Evolutionary conservation across 2,888 invertebrate species (phyloP), one percentile per base, ranked within the genome.

Genomic region (Argynnis bischoffii): DNA sequence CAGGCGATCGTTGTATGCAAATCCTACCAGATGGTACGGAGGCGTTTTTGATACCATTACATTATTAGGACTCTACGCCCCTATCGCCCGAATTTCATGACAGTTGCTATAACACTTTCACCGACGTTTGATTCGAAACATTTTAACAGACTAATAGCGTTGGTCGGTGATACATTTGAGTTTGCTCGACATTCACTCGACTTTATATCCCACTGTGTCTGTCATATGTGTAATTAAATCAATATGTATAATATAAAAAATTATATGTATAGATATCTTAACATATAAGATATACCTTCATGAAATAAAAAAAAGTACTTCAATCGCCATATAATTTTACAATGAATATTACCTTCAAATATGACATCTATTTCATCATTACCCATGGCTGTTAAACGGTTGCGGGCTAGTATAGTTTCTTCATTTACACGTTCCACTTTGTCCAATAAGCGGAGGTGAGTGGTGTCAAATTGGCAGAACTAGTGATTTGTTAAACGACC

Each of bases 361-460:
- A 77, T 85, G 81, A 78, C 84, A 84, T 84, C 77, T 81, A 80
- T 88, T 87, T 84, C 83, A 80, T 85, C 81, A 88, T 79, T 80
- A 77, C 75, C 79, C 79, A 65, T 26, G 79, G 79, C 81, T 82
- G 85, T 88, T 86, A 87, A 88, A 86, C 82, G 80, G 82, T 82
- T 82, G 80, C 80, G 85, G 88, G 59, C 86, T 85, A 82, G 81
- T 84, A 87, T 86, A 82, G 83, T 82, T 86, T 86, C 87, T 90
- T 86, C 87, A 89, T 89, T 89, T 87, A 83, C 89, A 89, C 90
- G 90, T 88, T 86, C 90, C 89, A 90, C 83, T 89, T 90, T 83
- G 86, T 82, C 78, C 88, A 90, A 90, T 90, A 82, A 89, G 81
- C 76, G 79, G 87, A 89, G 88, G 87, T 90, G 89, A 89, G 81